A percentile compares a stretch with the other conserved stretches of the same genome.
These are phyloP conservation scores for Echinops telfairi DNA, from an alignment of 2,113 vertebrate genomes.

Conservation along the genomic window DNA sequence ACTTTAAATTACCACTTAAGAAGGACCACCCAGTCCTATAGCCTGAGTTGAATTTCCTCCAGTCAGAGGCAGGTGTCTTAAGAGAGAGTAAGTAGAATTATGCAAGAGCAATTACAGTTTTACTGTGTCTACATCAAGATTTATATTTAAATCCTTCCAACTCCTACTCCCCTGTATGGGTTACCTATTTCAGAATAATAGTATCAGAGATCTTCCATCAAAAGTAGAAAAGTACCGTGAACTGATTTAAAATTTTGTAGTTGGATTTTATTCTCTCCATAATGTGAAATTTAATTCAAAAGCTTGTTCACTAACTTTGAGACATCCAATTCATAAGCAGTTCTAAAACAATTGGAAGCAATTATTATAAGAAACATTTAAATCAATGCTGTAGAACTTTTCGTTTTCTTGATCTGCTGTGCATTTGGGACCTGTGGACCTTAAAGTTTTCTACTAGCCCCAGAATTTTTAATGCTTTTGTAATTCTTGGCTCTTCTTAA, in stretches of 20 bases:
- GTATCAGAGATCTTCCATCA: constrained; percentile 14
- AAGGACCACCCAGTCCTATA: constrained; percentile 36
- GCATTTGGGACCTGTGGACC: not conserved
- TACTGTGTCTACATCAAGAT: constrained; percentile 8
- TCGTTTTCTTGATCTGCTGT: not conserved
- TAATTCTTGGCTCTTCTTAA: not conserved
- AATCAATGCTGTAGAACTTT: not conserved
- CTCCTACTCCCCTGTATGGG: not conserved
- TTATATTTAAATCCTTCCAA: constrained; percentile 30
- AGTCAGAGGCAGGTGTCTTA: not conserved
- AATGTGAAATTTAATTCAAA: constrained; percentile 22
- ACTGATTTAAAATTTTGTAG: constrained; percentile 18
- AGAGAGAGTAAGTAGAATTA: not conserved
- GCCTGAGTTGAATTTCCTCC: constrained; percentile 66
- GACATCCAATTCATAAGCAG: not conserved
- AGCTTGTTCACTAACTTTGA: not conserved
- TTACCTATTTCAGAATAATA: constrained; percentile 16
- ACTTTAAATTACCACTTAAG: constrained; percentile 44
- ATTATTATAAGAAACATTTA: not conserved
- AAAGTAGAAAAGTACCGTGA: constrained; percentile 26
- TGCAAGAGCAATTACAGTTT: not conserved
- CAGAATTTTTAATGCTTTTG: not conserved
- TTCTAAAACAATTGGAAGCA: not conserved
- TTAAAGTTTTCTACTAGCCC: not conserved
- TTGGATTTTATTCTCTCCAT: constrained; percentile 10